Conservation (phyloP, 2,797 vertebrate genomes). For the Hypotaenidia philippensis region DNA sequence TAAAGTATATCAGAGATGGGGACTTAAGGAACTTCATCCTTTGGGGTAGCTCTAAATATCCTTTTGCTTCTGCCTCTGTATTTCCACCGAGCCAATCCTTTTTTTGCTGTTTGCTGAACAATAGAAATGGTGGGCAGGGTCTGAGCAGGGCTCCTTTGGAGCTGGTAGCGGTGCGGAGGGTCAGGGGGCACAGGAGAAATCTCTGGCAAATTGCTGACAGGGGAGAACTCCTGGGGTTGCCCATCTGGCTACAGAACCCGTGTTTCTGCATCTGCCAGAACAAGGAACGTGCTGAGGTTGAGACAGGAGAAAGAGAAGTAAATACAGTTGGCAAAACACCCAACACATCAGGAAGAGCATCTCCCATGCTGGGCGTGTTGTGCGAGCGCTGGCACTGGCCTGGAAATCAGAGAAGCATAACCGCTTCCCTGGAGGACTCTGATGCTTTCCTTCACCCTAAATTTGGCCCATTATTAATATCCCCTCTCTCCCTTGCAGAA, state of each 20-base stretch:
- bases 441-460: neutral
- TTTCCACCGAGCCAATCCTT: neutral
- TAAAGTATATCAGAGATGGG: slow-evolving; percentile 33
- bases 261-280: neutral
- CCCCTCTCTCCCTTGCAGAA: neutral
- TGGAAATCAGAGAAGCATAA: neutral
- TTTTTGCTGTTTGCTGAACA: neutral
- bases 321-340: neutral
- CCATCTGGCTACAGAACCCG: neutral
- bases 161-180: neutral
- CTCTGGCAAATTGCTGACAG: slow-evolving; percentile 8
- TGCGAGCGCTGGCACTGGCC: neutral
- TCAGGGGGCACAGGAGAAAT: neutral
- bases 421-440: neutral
- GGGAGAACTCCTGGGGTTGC: neutral
- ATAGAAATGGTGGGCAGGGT: neutral
- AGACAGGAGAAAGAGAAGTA: neutral
- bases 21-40: neutral
- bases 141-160: neutral
- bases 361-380: neutral
- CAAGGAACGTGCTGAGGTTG: neutral
- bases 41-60: neutral
- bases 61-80: neutral
- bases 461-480: neutral
- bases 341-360: neutral